phyloP scores from a whole-genome alignment of 2,113 vertebrate genomes.

The Hemiprocne comata region DNA sequence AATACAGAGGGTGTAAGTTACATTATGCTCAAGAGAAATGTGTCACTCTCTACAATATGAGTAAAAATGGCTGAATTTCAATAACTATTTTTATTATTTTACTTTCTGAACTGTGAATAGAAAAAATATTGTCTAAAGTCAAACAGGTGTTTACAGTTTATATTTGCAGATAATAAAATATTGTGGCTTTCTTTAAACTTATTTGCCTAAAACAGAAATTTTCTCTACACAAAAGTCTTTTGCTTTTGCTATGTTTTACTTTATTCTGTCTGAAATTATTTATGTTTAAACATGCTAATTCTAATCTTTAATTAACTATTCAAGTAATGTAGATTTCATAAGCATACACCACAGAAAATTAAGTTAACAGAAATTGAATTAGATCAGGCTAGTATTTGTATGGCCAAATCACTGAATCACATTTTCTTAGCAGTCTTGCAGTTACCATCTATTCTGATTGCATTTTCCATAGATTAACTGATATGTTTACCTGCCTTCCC shows the following conservation, averaged over 20 bases:
- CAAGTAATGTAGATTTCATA: not conserved
- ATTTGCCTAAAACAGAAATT: not conserved
- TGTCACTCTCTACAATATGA: not conserved
- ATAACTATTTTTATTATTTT: not conserved
- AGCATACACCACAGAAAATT: not conserved
- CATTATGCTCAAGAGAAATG: not conserved
- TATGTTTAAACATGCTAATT: not conserved
- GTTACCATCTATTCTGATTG: not conserved
- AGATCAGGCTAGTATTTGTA: not conserved
- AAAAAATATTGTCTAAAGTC: not conserved
- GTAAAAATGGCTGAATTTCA: not conserved
- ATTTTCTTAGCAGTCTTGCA: not conserved
- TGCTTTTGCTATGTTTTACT: not conserved
- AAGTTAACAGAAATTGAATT: not conserved
- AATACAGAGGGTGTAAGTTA: not conserved
- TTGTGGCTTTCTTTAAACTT: not conserved
- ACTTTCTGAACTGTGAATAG: not conserved
- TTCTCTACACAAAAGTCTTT: not conserved
- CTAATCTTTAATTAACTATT: not conserved
- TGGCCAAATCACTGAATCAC: not conserved
- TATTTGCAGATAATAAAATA: not conserved
- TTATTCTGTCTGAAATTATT: not conserved
- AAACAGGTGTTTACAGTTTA: not conserved
- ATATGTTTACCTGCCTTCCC: not conserved
- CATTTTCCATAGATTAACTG: conserved; percentile 4